A percentile compares a stretch with the other conserved stretches of the same genome.
Conservation (phyloP, 2,888 invertebrate species). For the Diaperis boleti region DNA sequence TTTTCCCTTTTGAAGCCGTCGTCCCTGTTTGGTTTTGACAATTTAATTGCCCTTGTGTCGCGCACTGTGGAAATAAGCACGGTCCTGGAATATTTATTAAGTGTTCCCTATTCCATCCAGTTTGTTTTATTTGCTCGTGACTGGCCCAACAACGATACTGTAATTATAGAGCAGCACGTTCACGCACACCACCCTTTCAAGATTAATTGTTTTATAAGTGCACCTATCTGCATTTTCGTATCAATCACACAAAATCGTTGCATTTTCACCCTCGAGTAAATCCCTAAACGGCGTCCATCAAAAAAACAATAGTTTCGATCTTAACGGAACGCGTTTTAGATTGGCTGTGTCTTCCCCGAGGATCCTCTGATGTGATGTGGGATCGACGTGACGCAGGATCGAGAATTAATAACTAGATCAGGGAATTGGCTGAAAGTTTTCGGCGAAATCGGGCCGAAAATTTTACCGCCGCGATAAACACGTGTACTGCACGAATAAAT, state of each 20-base stretch:
- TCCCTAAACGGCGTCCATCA: conserved; percentile 28
- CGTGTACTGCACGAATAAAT: conserved; percentile 42
- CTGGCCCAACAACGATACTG: conserved; percentile 46
- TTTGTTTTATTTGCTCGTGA: conserved; percentile 41
- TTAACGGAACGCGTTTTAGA: conserved; percentile 37
- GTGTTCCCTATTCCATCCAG: conserved; percentile 31
- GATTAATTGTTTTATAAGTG: conserved; percentile 58
- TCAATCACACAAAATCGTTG: conserved; percentile 27
- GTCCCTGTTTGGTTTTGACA: conserved; percentile 2
- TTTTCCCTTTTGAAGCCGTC: neutral
- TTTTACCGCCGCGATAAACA: conserved; percentile 32
- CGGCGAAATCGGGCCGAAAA: conserved; percentile 14
- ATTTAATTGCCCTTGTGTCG: conserved; percentile 6
- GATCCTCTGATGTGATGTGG: conserved; percentile 52
- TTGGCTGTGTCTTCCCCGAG: conserved; percentile 41
- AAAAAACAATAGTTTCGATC: conserved; percentile 37
- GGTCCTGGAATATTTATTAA: conserved; percentile 33
- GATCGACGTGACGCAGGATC: conserved; percentile 52
- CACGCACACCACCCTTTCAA: conserved; percentile 53
- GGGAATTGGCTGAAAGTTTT: conserved; percentile 47
- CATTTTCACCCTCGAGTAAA: conserved; percentile 19
- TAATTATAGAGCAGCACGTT: conserved; percentile 52
- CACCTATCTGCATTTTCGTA: conserved; percentile 42
- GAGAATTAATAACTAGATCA: conserved; percentile 53
- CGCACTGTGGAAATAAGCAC: conserved; percentile 13